Base-by-base conservation (phyloP, 53 echinoderm and acorn worm species). In the Zoroaster sp. region DNA sequence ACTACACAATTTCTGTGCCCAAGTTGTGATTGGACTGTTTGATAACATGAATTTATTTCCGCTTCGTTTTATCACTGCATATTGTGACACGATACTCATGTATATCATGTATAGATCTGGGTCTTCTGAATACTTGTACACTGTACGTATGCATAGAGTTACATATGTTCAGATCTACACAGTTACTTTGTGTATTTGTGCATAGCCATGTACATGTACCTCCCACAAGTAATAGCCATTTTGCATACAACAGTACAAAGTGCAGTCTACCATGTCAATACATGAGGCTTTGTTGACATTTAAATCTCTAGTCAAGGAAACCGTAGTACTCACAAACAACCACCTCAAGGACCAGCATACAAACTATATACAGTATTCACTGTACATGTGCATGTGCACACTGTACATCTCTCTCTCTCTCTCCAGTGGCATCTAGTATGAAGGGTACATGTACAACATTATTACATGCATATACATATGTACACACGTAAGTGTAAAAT, bases 201-300 rank as follows among this genome's bases (percentile, higher is more conserved):
- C 1, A 3, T 3, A 59, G 23, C 21, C 28, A 59, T 11, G n/a
- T n/a, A n/a, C n/a, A n/a, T 25, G 7, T 11, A 59, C 63, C 63
- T 59, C 63, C 63, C 63, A 59, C 63, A 59, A 59, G 28, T 59
- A 59, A 2, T 59, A 59, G 63, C 63, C 63, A 15, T 59, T 41
- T 67, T 63, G 12, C 37, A 12, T 28, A 38, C 6, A 25, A 14
- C 79, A 67, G 66, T 82, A 41, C 82, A 67, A 67, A 67, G 82
- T 82, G 42, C 66, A 66, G 42, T 67, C 42, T 21, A 37, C 18
- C 66, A 2, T 80, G 41, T 43, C 38, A 41, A 46, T 44, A 80
- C 66, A 66, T 59, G 63, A 10, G 28, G 63, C 40, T 65, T 35
- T 82, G 44, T 82, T 82, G 66, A 66, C 68, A 44, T 66, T 82